These are phyloP conservation scores for Oreotrochilus melanogaster DNA, from an alignment of 2,113 vertebrate genomes.

Conservation along the genomic window DNA sequence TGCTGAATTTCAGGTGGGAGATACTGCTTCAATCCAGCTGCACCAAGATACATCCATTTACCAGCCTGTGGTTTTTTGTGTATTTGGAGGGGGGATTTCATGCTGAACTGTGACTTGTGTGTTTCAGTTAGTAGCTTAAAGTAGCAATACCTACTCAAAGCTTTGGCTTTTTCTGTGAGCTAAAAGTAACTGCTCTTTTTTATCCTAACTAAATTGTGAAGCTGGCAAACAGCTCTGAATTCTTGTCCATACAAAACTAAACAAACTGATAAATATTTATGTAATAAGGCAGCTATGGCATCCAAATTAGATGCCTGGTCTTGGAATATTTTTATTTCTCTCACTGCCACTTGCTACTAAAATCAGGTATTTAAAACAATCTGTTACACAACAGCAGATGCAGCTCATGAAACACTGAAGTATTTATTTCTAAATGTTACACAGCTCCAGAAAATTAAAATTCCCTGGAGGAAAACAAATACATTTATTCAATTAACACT, in stretches of 20 bases:
- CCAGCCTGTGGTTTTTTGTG: neutral
- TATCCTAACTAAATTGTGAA: neutral
- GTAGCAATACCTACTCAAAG: neutral
- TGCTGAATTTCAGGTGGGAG: neutral
- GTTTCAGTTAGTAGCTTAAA: neutral
- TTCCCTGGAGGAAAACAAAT: neutral
- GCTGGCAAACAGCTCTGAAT: neutral
- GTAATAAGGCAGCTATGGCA: neutral
- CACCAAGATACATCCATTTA: neutral
- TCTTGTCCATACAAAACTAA: neutral
- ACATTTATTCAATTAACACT: neutral
- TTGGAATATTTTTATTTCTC: neutral
- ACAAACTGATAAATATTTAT: slow-evolving; percentile 27
- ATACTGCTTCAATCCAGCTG: neutral
- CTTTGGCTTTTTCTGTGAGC: neutral
- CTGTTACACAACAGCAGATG: neutral
- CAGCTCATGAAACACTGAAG: neutral
- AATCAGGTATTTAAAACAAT: neutral
- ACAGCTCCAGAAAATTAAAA: neutral
- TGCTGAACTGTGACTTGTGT: neutral
- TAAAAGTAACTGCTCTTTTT: neutral
- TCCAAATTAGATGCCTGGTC: neutral
- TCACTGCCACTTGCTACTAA: neutral
- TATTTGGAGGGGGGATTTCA: neutral
- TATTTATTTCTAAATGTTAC: slow-evolving; percentile 9